phyloP scores from a whole-genome alignment of 2,113 vertebrate genomes.

The Prunella himalayana region DNA sequence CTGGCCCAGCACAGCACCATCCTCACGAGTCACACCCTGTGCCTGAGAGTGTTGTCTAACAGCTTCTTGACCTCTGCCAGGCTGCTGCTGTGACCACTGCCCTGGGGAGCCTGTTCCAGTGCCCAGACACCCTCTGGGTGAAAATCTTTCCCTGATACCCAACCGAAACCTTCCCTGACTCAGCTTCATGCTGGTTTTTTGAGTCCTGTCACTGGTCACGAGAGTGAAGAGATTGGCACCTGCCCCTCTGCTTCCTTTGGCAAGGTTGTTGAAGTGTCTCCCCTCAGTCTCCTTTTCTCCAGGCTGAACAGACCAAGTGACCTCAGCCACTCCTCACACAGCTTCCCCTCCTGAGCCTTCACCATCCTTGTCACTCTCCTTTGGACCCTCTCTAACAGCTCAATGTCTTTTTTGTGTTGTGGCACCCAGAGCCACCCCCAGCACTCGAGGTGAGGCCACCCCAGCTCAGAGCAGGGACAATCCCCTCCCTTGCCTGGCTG shows the following conservation, averaged over 20 bases:
- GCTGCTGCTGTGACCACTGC: background rate
- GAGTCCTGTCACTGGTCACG: background rate
- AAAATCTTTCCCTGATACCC: background rate
- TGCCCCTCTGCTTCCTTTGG: background rate
- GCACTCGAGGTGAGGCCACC: accelerated
- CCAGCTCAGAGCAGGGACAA: background rate
- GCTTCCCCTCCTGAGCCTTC: background rate
- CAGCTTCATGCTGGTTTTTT: background rate
- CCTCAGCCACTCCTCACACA: background rate
- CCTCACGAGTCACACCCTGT: background rate
- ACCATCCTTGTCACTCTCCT: background rate
- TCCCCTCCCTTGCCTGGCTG: background rate
- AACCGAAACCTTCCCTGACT: background rate
- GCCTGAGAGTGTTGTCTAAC: accelerated
- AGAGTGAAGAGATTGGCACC: background rate
- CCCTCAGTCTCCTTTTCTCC: background rate
- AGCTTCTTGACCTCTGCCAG: background rate
- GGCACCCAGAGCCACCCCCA: background rate
- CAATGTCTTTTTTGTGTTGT: background rate
- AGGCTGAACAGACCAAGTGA: background rate
- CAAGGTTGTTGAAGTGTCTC: background rate
- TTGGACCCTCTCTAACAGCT: background rate
- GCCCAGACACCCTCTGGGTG: background rate
- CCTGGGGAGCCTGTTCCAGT: background rate
- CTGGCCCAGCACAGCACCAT: background rate